A percentile compares a stretch with the other conserved stretches of the same genome.
phyloP scores from a whole-genome alignment of 1,140 invertebrate genomes.

The Heliconius congener region DNA sequence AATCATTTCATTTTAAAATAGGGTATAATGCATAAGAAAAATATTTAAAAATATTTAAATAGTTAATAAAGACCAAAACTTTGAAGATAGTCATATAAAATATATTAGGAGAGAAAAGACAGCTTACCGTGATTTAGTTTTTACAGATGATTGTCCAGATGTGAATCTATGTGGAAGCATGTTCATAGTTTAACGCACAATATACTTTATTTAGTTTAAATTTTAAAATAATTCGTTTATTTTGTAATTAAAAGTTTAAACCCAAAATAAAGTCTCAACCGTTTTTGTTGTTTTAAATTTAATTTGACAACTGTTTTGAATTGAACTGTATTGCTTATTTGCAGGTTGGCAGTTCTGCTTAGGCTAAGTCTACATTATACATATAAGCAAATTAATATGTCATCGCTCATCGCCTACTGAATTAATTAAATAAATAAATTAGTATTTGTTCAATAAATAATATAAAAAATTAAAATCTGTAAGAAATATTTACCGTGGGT shows the following conservation, averaged over 20 bases:
- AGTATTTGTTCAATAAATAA: too few relatives aligned
- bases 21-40: too few relatives aligned
- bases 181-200: not conserved
- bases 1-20: too few relatives aligned
- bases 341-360: not conserved
- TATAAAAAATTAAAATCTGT: too few relatives aligned
- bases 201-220: not conserved
- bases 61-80: too few relatives aligned
- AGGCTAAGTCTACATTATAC: not conserved
- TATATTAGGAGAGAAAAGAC: not conserved
- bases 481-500: too few relatives aligned
- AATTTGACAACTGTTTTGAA: not conserved
- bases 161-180: constrained; percentile 51
- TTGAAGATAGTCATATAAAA: too few relatives aligned
- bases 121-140: constrained; percentile 62
- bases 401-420: too few relatives aligned
- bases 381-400: too few relatives aligned
- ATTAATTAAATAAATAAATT: too few relatives aligned
- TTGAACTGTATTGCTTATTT: not conserved
- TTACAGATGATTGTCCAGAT: constrained; percentile 49
- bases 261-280: not conserved
- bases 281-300: not conserved
- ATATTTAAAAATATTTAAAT: too few relatives aligned
- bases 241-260: not conserved
- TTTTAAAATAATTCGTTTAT: not conserved